A percentile compares a stretch with the other conserved stretches of the same genome.
Conservation (phyloP, 1,140 invertebrate genomes). For the Philopotamus ludificatus region DNA sequence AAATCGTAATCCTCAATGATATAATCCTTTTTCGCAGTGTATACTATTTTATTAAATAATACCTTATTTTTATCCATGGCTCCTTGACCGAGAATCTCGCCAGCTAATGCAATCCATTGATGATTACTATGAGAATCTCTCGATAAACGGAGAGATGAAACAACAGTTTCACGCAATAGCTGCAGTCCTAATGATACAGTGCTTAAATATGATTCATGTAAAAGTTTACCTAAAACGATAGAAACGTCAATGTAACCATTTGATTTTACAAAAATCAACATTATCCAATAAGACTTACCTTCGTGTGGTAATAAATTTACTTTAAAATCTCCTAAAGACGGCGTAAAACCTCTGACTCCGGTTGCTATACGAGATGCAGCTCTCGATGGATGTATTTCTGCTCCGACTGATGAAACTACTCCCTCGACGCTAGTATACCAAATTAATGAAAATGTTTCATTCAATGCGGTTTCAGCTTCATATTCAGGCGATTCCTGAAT, state of each 20-base stretch:
- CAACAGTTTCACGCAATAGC: slow-evolving; percentile 75
- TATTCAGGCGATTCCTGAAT: slow-evolving; percentile 29
- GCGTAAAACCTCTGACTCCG: slow-evolving; percentile 74
- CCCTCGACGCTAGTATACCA: slow-evolving; percentile 77
- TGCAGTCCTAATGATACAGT: slow-evolving; percentile 71
- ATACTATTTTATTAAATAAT: too few species aligned
- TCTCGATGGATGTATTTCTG: slow-evolving; percentile 59
- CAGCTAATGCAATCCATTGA: slow-evolving; percentile 64
- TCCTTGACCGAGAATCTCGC: slow-evolving; percentile 58
- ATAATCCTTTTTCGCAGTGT: too few species aligned
- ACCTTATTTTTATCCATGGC: slow-evolving; percentile 48
- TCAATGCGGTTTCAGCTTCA: slow-evolving; percentile 1
- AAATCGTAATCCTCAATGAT: slow-evolving; percentile 9
- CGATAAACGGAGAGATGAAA: slow-evolving; percentile 63
- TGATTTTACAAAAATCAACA: background rate
- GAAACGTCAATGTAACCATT: too few species aligned
- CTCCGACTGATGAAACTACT: slow-evolving; percentile 62
- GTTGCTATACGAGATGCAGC: slow-evolving; percentile 60
- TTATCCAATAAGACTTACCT: slow-evolving; percentile 40
- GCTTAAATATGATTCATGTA: slow-evolving; percentile 73
- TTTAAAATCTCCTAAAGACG: slow-evolving; percentile 76
- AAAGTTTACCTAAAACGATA: slow-evolving; percentile 55
- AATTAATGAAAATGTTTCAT: slow-evolving; percentile 63
- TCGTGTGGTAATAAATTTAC: slow-evolving; percentile 48
- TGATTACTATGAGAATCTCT: slow-evolving; percentile 57